Conservation (phyloP, 2,888 invertebrate species). For the Stenolophus ochropezus region DNA sequence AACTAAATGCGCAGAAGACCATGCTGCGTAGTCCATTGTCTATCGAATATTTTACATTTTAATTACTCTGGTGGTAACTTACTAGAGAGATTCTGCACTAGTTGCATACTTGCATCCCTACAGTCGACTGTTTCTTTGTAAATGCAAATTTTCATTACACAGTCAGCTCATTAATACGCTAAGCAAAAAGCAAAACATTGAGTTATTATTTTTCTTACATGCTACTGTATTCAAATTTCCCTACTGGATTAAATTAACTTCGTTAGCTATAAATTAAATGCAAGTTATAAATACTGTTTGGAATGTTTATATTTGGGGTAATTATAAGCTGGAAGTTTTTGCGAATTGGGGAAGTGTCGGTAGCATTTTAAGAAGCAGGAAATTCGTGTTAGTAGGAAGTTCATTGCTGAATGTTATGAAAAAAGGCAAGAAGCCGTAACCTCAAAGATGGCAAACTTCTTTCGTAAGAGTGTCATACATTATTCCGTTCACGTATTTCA, state of each 20-base stretch:
- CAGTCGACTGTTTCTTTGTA: not conserved
- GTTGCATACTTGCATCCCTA: constrained; percentile 7
- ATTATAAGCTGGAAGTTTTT: too few relatives aligned
- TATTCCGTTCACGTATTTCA: constrained; percentile 51
- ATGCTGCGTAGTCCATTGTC: constrained; percentile 38
- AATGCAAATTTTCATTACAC: constrained; percentile 33
- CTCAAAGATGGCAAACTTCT: constrained; percentile 43
- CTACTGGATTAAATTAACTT: not conserved
- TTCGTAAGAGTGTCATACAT: constrained; percentile 42
- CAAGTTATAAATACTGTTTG: too few relatives aligned
- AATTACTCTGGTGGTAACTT: constrained; percentile 33
- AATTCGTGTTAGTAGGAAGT: constrained; percentile 8
- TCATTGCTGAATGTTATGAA: constrained; percentile 25
- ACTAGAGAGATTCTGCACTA: constrained; percentile 1
- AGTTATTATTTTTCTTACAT: not conserved
- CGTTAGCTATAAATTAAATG: too few relatives aligned
- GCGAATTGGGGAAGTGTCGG: too few relatives aligned
- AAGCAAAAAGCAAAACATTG: not conserved
- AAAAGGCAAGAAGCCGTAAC: constrained; percentile 15
- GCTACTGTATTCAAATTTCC: not conserved
- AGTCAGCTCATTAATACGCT: constrained; percentile 14
- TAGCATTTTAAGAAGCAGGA: not conserved
- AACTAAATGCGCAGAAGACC: constrained; percentile 41
- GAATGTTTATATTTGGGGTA: too few relatives aligned
- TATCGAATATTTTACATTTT: constrained; percentile 56